Evolutionary conservation across 2,797 vertebrate genomes (phyloP).

Genomic region (Peromyscus aztecus): DNA sequence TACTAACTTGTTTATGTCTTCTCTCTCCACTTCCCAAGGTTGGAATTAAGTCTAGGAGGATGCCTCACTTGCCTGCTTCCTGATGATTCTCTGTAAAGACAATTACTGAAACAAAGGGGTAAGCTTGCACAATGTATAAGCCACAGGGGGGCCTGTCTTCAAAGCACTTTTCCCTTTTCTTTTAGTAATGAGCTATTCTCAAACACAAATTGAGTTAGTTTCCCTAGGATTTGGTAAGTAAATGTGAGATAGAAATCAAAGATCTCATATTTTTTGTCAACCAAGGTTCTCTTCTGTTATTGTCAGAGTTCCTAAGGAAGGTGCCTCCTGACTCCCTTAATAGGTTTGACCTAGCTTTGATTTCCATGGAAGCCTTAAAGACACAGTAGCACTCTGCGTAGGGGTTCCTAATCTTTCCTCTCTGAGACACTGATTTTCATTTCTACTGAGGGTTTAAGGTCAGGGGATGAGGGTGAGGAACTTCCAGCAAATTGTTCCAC

Average conservation of each 20-base stretch:
- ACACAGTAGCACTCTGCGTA: neutral
- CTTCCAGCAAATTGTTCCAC: constrained; percentile 26
- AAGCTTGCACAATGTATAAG: neutral
- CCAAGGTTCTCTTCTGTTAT: constrained; percentile 18
- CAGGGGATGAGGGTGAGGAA: neutral
- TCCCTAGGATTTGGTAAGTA: neutral
- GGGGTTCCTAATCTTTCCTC: constrained; percentile 27
- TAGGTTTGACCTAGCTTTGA: constrained; percentile 62
- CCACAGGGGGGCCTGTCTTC: neutral
- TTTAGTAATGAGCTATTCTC: constrained; percentile 33
- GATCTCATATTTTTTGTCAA: neutral
- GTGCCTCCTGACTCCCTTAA: neutral
- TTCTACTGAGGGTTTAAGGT: constrained; percentile 69
- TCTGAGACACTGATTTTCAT: constrained; percentile 49
- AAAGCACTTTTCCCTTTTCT: neutral
- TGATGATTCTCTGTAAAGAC: neutral
- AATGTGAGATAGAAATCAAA: constrained; percentile 41
- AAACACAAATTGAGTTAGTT: constrained; percentile 36
- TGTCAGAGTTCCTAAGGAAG: neutral
- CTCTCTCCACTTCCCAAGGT: neutral
- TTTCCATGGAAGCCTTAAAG: constrained; percentile 64
- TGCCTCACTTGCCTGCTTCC: neutral
- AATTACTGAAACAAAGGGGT: neutral
- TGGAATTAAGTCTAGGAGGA: neutral
- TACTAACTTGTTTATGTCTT: neutral